Conservation (phyloP, 2,888 invertebrate genomes). For the Polietes domitor region DNA sequence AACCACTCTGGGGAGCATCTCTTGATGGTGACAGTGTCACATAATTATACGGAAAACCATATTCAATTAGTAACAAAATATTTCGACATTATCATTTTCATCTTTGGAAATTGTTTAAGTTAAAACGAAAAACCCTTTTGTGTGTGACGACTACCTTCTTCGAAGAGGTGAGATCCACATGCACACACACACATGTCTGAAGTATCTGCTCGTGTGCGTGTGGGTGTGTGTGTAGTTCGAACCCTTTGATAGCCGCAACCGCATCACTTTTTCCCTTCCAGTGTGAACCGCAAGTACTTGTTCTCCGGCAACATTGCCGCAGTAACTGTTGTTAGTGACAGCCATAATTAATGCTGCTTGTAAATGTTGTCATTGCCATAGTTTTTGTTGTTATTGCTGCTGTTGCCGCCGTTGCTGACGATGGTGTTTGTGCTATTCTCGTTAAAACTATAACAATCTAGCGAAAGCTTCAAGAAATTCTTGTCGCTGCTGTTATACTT, state of each 20-base stretch:
- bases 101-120: constrained; percentile 19
- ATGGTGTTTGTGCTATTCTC: neutral
- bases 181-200: neutral
- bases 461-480: neutral
- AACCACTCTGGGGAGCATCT: neutral
- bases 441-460: constrained; percentile 26
- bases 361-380: constrained; percentile 22
- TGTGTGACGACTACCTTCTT: no score
- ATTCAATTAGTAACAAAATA: constrained; percentile 39
- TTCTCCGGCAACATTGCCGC: constrained; percentile 27
- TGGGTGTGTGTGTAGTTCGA: neutral
- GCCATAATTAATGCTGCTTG: constrained; percentile 46
- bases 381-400: neutral
- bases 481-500: neutral
- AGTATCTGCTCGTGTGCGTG: neutral
- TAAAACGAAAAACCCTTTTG: neutral
- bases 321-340: constrained; percentile 52
- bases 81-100: constrained; percentile 23
- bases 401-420: neutral
- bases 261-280: constrained; percentile 1
- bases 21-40: neutral
- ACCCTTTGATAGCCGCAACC: neutral
- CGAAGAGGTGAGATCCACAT: no score
- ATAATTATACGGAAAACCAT: constrained; percentile 22
- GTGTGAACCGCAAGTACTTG: constrained; percentile 23